Conservation (phyloP, 1,140 invertebrate genomes). For the Bombus balteatus region DNA sequence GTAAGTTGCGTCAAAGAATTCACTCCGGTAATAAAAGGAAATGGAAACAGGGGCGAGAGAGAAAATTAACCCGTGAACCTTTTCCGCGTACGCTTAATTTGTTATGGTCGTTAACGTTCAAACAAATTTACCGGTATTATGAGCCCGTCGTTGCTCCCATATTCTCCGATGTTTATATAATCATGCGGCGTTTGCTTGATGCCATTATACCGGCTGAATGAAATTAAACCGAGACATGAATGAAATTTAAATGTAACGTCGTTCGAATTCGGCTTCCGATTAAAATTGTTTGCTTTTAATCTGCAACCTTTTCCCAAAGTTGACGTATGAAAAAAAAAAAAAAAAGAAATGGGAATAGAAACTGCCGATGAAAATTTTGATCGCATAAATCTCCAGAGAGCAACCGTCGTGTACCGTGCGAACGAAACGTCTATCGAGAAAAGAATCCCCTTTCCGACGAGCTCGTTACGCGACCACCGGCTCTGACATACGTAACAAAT, state of each 20-base stretch:
- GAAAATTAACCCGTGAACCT: not conserved
- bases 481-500: not conserved
- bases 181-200: not conserved
- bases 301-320: not conserved
- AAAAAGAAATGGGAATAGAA: too few relatives aligned
- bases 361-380: not conserved
- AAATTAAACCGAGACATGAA: not conserved
- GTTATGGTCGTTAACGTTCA: not conserved
- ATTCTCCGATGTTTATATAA: not conserved
- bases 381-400: not conserved
- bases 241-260: not conserved
- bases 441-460: slow-evolving; percentile 7
- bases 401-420: not conserved
- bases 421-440: not conserved
- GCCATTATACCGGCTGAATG: not conserved
- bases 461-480: slow-evolving; percentile 11
- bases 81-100: not conserved
- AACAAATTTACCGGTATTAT: not conserved
- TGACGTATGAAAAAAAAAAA: not conserved
- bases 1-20: not conserved
- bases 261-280: not conserved
- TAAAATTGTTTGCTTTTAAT: not conserved
- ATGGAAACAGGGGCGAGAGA: not conserved
- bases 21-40: too few relatives aligned
- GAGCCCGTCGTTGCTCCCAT: not conserved